These are phyloP conservation scores for Arctopsyche grandis DNA, from an alignment of 1,140 invertebrate genomes.

Conservation along the genomic window DNA sequence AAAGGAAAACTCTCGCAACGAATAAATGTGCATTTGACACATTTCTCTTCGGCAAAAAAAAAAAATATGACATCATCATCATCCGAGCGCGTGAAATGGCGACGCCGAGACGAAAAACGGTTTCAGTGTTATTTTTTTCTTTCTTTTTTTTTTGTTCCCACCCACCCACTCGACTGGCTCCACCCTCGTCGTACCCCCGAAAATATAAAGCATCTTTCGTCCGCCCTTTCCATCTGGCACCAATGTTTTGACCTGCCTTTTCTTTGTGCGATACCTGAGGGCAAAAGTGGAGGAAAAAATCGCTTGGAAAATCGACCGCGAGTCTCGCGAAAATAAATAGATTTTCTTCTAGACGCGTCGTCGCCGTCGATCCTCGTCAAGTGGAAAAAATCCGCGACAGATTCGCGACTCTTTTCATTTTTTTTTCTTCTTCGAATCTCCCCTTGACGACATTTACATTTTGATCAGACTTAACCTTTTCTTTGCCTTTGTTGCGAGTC, in stretches of 20 bases:
- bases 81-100: slow-evolving; percentile 8
- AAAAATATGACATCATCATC: slow-evolving; percentile 29
- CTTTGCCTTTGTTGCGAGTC: background rate
- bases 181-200: background rate
- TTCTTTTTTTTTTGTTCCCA: background rate
- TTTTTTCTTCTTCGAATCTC: background rate
- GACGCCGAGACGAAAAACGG: slow-evolving; percentile 18
- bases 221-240: background rate
- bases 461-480: slow-evolving; percentile 14
- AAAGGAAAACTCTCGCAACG: background rate
- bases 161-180: background rate
- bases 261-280: background rate
- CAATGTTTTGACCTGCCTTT: slow-evolving; percentile 12
- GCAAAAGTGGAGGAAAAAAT: slow-evolving; percentile 12
- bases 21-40: slow-evolving; percentile 30
- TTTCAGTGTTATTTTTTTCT: background rate
- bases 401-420: background rate
- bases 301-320: background rate
- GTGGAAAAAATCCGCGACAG: slow-evolving; percentile 16
- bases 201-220: slow-evolving; percentile 20
- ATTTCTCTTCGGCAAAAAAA: slow-evolving; percentile 4
- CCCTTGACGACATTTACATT: slow-evolving; percentile 19
- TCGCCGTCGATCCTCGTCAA: slow-evolving; percentile 5
- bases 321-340: slow-evolving; percentile 18
- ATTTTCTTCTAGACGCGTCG: slow-evolving; percentile 7